These are phyloP conservation scores for Polypterus bichir DNA, from an alignment of 2,113 vertebrate genomes.

Conservation along the genomic window DNA sequence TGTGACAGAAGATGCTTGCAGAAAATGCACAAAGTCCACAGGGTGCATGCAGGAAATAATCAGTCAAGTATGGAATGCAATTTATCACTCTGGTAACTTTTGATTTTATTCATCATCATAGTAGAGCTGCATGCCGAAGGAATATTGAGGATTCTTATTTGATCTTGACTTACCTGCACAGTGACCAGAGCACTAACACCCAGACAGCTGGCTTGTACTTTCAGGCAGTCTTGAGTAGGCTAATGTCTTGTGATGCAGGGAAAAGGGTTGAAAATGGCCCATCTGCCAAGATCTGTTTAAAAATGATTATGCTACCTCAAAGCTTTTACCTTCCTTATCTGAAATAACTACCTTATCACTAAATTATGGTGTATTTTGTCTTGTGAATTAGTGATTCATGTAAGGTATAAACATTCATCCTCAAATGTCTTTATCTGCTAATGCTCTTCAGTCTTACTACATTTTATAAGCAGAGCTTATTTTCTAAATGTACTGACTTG, in stretches of 20 bases:
- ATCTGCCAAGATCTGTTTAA: not conserved
- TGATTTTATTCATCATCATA: constrained; percentile 19
- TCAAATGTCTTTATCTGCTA: no score
- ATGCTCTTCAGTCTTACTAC: no score
- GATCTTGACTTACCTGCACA: constrained; percentile 10
- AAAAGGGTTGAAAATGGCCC: constrained; percentile 4
- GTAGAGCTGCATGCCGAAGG: not conserved
- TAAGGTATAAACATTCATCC: no score
- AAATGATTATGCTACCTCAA: not conserved
- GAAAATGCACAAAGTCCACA: no score
- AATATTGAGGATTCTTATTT: constrained; percentile 1
- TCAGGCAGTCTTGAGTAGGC: constrained; percentile 6
- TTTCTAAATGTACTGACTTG: no score
- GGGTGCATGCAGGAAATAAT: constrained; percentile 17
- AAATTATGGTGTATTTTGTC: no score
- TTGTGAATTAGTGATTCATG: no score
- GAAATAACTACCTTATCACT: no score
- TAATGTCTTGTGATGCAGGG: not conserved
- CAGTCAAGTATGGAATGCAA: constrained; percentile 25
- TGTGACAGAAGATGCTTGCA: no score
- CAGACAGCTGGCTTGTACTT: constrained; percentile 5
- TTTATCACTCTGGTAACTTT: constrained; percentile 23
- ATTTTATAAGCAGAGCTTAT: no score
- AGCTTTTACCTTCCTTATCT: no score
- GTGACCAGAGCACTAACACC: constrained; percentile 10